A percentile compares a stretch with the other conserved stretches of the same genome.
These are phyloP conservation scores for Istiophorus platypterus DNA, from an alignment of 2,113 vertebrate genomes.

Conservation along the genomic window DNA sequence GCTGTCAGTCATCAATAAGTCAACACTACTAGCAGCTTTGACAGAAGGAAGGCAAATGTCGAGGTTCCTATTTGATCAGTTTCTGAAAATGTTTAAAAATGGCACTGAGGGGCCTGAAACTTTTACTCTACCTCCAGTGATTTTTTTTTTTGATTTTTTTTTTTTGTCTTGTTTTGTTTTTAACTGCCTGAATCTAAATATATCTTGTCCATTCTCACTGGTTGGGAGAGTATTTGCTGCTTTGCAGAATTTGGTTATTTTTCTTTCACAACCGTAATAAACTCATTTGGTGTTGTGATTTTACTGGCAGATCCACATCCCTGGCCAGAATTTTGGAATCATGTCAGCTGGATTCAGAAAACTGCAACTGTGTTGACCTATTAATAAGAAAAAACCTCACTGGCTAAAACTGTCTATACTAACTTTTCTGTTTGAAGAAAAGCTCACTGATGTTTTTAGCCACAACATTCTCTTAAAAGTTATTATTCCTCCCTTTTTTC, in stretches of 20 bases:
- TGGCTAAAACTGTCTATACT: neutral
- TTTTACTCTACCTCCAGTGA: neutral
- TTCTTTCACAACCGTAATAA: constrained; percentile 51
- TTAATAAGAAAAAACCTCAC: neutral
- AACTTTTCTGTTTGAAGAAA: constrained; percentile 6
- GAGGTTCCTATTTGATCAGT: neutral
- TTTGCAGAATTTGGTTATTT: constrained; percentile 62
- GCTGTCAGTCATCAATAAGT: constrained; percentile 25
- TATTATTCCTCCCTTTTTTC: neutral
- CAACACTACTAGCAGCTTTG: neutral
- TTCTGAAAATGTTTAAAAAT: constrained; percentile 1
- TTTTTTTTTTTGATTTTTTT: neutral
- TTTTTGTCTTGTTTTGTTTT: neutral
- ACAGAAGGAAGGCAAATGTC: neutral
- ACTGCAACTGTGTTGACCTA: constrained; percentile 3
- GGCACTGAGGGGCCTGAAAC: constrained; percentile 1
- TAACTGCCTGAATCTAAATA: constrained; percentile 49
- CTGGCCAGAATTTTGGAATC: neutral
- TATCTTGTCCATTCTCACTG: constrained; percentile 21
- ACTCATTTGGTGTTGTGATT: constrained; percentile 29
- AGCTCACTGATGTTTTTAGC: neutral
- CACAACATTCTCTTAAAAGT: neutral
- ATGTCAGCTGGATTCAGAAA: constrained; percentile 21
- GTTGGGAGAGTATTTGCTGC: neutral
- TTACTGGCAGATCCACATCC: constrained; percentile 47